These are phyloP conservation scores for Yoshiicerus persimilis DNA, from an alignment of 1,140 invertebrate genomes.

Conservation along the genomic window DNA sequence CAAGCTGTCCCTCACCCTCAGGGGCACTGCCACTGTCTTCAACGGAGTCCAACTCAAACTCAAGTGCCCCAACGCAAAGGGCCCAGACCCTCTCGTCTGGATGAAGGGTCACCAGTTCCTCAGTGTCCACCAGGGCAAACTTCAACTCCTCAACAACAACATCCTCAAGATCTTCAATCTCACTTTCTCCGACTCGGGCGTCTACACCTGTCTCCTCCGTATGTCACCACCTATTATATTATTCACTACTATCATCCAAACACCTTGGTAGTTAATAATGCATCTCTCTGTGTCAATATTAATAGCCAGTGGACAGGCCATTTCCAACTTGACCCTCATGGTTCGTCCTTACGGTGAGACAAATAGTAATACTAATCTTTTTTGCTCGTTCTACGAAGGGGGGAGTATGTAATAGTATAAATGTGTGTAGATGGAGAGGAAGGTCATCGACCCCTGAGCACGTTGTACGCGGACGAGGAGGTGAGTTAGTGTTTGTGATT, in stretches of 20 bases:
- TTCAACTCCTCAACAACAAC: constrained; percentile 82
- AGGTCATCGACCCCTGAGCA: background rate
- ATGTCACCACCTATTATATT: constrained; percentile 49
- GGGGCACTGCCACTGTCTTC: constrained; percentile 79
- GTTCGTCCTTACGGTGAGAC: constrained; percentile 46
- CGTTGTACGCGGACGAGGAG: constrained; percentile 41
- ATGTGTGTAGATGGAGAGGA: background rate
- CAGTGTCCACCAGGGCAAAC: constrained; percentile 67
- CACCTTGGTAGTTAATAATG: no score
- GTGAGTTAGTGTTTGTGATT: background rate
- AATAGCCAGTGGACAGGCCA: constrained; percentile 47
- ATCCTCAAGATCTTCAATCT: constrained; percentile 78
- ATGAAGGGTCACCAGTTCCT: constrained; percentile 71
- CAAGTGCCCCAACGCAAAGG: constrained; percentile 62
- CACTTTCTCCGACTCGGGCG: constrained; percentile 71
- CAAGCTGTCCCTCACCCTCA: constrained; percentile 74
- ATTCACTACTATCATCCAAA: background rate
- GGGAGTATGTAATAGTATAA: background rate
- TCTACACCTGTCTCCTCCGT: constrained; percentile 78
- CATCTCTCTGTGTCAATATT: background rate
- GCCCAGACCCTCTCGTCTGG: constrained; percentile 69
- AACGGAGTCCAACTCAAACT: constrained; percentile 84
- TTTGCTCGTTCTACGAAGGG: background rate
- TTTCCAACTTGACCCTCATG: constrained; percentile 51
- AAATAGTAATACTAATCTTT: background rate